These are phyloP conservation scores for Mesorhabditis belari DNA, from an alignment of 2,888 invertebrate genomes.

Conservation along the genomic window DNA sequence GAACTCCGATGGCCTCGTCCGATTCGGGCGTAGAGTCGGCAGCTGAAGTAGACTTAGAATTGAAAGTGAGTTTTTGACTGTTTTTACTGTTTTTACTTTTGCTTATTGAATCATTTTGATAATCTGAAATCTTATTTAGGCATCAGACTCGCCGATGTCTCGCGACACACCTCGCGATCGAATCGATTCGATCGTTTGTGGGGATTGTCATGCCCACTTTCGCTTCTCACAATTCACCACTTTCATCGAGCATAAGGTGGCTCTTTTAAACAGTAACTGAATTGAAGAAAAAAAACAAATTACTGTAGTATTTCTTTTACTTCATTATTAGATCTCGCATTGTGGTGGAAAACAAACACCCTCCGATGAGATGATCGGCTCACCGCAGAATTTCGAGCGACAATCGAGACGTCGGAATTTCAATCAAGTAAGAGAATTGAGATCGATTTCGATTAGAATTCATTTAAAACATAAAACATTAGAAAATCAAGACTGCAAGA, in stretches of 20 bases:
- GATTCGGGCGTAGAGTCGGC: slow-evolving; percentile 52
- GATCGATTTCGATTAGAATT: too few relatives aligned
- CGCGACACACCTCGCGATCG: slow-evolving; percentile 18
- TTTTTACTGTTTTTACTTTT: not conserved
- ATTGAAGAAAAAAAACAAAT: too few relatives aligned
- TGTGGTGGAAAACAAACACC: slow-evolving; percentile 39
- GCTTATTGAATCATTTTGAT: not conserved
- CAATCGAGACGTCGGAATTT: slow-evolving; percentile 26
- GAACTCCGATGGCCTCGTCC: slow-evolving; percentile 49
- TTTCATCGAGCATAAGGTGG: slow-evolving; percentile 52
- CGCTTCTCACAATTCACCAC: slow-evolving; percentile 34
- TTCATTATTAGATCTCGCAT: slow-evolving; percentile 20
- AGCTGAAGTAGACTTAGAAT: slow-evolving; percentile 39
- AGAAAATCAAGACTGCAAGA: not conserved
- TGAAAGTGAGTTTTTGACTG: slow-evolving; percentile 11
- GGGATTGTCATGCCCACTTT: slow-evolving; percentile 44
- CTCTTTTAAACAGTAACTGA: not conserved
- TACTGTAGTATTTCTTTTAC: not conserved
- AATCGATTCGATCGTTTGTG: slow-evolving; percentile 43
- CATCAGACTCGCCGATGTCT: slow-evolving; percentile 33
- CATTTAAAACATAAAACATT: too few relatives aligned
- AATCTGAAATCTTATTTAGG: slow-evolving; percentile 6
- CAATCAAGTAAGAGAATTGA: slow-evolving; percentile 15
- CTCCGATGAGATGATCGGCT: slow-evolving; percentile 28
- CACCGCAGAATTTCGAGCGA: slow-evolving; percentile 20